Evolutionary conservation across 2,888 invertebrate genomes (phyloP).

Genomic region (Eupithecia centaureata): DNA sequence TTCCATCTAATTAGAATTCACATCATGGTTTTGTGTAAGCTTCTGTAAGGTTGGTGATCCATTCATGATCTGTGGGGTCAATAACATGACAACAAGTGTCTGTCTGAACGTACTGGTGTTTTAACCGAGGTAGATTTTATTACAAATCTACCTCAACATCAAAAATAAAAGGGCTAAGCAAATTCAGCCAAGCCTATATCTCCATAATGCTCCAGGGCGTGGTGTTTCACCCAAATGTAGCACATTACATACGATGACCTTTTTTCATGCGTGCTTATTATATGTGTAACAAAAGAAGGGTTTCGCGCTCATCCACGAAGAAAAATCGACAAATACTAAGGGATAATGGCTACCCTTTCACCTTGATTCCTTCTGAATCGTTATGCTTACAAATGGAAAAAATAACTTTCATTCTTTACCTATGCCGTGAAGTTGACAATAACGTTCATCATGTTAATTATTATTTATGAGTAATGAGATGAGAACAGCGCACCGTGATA

Average conservation of each 20-base stretch:
- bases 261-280: constrained; percentile 62
- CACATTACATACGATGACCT: constrained; percentile 56
- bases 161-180: constrained; percentile 17
- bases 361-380: constrained; percentile 28
- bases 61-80: background rate
- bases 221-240: constrained; percentile 53
- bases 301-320: constrained; percentile 43
- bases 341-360: constrained; percentile 40
- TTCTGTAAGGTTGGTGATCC: background rate
- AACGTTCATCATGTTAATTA: constrained; percentile 31
- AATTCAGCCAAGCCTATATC: constrained; percentile 36
- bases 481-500: constrained; percentile 24
- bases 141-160: background rate
- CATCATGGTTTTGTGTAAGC: background rate
- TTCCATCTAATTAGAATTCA: background rate
- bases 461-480: constrained; percentile 34
- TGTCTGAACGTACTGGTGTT: background rate
- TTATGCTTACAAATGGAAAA: constrained; percentile 24
- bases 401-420: constrained; percentile 15
- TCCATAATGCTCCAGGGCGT: constrained; percentile 49
- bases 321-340: constrained; percentile 40
- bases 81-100: background rate
- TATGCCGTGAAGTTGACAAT: constrained; percentile 15
- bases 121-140: background rate
- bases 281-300: constrained; percentile 56